Conservation (phyloP, 2,113 vertebrate species). For the Mustela nigripes region DNA sequence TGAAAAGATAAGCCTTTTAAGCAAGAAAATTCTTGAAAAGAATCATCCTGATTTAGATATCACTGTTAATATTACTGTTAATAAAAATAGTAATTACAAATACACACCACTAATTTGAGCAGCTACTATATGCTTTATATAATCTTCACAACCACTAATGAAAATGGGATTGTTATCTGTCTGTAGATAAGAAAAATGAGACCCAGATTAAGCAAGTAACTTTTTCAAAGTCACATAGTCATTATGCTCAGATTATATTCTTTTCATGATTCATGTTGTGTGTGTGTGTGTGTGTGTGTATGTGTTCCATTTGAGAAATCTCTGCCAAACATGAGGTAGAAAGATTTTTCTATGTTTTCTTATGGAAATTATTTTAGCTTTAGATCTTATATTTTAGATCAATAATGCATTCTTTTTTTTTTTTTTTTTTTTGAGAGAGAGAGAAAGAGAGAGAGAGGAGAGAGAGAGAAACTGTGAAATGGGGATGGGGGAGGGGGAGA, state of each 20-base stretch:
- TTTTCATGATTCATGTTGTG: not conserved
- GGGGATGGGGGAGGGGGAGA: not conserved
- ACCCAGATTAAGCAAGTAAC: not conserved
- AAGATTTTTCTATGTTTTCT: not conserved
- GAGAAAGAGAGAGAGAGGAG: not conserved
- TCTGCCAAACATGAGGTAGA: not conserved
- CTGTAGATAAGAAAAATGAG: not conserved
- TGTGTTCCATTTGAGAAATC: not conserved
- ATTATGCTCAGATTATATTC: not conserved
- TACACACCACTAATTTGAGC: not conserved
- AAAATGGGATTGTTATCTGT: not conserved
- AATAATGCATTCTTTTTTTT: not conserved
- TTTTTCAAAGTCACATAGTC: not conserved
- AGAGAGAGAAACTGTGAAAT: not conserved
- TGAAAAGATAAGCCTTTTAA: not conserved
- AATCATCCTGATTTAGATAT: not conserved
- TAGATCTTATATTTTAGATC: not conserved
- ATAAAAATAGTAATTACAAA: constrained; percentile 35
- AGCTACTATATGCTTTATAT: not conserved
- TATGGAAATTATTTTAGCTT: not conserved
- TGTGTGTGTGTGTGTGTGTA: not conserved
- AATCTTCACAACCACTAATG: not conserved
- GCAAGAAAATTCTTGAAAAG: not conserved
- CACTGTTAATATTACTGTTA: not conserved
- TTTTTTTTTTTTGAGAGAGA: too few species aligned